A percentile compares a stretch with the other conserved stretches of the same genome.
These are phyloP conservation scores for Brachystomella parvula DNA, from an alignment of 1,140 invertebrate genomes.

Conservation along the genomic window DNA sequence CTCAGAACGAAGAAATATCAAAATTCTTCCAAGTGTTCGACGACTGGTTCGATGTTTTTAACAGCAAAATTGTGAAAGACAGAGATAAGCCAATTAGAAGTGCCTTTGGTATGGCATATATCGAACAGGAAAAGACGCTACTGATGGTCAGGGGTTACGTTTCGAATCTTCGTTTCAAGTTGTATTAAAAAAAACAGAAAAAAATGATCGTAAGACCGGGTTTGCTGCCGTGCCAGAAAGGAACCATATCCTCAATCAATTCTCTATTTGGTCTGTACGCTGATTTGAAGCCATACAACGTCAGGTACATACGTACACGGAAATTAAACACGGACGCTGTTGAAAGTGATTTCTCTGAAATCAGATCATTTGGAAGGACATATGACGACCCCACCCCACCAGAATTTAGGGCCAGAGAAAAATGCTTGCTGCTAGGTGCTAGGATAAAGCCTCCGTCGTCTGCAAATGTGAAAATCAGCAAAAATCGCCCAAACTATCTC, in stretches of 20 bases:
- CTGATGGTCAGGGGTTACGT: slow-evolving; percentile 7
- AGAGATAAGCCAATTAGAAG: slow-evolving; percentile 15
- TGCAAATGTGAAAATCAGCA: no score
- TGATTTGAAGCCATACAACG: slow-evolving; percentile 27
- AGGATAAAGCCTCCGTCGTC: no score
- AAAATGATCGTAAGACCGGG: not conserved
- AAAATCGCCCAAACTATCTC: no score
- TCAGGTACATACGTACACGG: not conserved
- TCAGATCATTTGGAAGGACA: not conserved
- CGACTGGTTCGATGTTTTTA: slow-evolving; percentile 34
- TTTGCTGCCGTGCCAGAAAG: slow-evolving; percentile 29
- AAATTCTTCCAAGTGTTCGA: slow-evolving; percentile 29
- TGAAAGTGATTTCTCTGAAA: not conserved
- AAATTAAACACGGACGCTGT: not conserved
- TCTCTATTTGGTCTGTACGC: slow-evolving; percentile 17
- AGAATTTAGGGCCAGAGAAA: not conserved
- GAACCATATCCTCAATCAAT: slow-evolving; percentile 20
- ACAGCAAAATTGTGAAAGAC: slow-evolving; percentile 15
- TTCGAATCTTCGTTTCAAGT: not conserved
- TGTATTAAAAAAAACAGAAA: not conserved
- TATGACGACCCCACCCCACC: not conserved
- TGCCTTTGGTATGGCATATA: slow-evolving; percentile 15
- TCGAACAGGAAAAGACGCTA: slow-evolving; percentile 14
- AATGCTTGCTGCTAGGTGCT: not conserved
- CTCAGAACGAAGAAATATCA: slow-evolving; percentile 8